Conservation (phyloP, 2,113 vertebrate genomes). For the Perca schrenkii region DNA sequence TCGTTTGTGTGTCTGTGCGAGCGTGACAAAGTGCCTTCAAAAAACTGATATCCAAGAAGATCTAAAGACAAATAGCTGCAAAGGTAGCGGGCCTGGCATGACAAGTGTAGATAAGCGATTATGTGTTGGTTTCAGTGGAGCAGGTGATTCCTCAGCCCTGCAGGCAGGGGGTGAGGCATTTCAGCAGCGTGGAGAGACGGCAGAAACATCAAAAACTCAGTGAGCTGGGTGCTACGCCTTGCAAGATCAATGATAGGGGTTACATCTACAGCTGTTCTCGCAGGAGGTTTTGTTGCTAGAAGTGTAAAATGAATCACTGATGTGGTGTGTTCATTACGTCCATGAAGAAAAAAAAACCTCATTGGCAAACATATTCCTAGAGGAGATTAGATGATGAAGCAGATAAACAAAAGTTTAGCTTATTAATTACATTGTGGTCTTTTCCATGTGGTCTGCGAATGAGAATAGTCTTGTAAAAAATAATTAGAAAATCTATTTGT, state of each 20-base stretch:
- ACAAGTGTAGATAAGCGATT: slow-evolving; percentile 77
- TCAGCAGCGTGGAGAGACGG: slow-evolving; percentile 43
- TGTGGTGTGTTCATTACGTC: slow-evolving; percentile 57
- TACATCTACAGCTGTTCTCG: slow-evolving; percentile 64
- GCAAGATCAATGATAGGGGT: slow-evolving; percentile 72
- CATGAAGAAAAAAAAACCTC: slow-evolving; percentile 23
- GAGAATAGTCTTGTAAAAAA: slow-evolving; percentile 5
- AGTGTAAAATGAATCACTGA: slow-evolving; percentile 63
- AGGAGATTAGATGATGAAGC: slow-evolving; percentile 27
- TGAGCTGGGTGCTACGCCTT: slow-evolving; percentile 49
- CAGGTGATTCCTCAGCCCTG: slow-evolving; percentile 67
- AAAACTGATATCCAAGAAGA: slow-evolving; percentile 53
- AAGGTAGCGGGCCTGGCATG: slow-evolving; percentile 46
- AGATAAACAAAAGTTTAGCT: slow-evolving; percentile 31
- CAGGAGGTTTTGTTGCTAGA: slow-evolving; percentile 57
- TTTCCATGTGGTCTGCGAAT: neutral
- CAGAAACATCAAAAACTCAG: slow-evolving; percentile 70
- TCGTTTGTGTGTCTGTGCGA: slow-evolving; percentile 9
- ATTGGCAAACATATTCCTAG: slow-evolving; percentile 50
- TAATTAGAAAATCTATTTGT: slow-evolving; percentile 34
- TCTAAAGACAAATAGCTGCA: slow-evolving; percentile 64
- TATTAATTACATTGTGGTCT: slow-evolving; percentile 15
- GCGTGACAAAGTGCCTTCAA: slow-evolving; percentile 18
- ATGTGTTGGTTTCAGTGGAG: slow-evolving; percentile 63
- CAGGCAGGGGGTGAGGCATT: slow-evolving; percentile 37